phyloP scores from a whole-genome alignment of 2,888 invertebrate genomes.

The Drosophila pseudotalamancana region DNA sequence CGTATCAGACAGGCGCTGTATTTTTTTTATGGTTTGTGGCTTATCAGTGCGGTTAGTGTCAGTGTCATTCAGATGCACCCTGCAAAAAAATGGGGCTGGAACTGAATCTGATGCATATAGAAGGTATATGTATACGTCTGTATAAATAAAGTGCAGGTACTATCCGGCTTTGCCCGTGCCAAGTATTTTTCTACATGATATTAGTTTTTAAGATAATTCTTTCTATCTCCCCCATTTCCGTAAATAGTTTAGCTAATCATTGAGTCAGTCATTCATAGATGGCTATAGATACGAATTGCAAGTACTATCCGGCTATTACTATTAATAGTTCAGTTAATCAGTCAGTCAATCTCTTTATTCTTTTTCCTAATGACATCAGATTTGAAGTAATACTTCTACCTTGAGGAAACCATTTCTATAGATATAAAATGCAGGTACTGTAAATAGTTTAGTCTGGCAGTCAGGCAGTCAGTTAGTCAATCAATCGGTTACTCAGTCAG shows the following conservation, averaged over 20 bases:
- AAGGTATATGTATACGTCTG: background rate
- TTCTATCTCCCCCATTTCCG: too few species aligned
- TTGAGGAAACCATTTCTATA: too few species aligned
- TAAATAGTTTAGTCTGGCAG: background rate
- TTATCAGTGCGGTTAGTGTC: slow-evolving; percentile 63
- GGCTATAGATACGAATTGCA: too few species aligned
- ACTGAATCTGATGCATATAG: slow-evolving; percentile 5
- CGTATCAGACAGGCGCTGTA: slow-evolving; percentile 45
- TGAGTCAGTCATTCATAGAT: background rate
- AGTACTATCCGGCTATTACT: too few species aligned
- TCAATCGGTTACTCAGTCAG: background rate
- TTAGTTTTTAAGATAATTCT: too few species aligned
- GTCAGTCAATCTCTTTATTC: background rate
- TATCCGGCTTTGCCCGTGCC: background rate
- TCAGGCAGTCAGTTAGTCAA: background rate
- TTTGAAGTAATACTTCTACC: too few species aligned
- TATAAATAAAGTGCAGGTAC: background rate
- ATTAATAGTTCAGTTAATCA: background rate
- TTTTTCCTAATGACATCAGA: too few species aligned
- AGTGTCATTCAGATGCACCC: slow-evolving; percentile 63
- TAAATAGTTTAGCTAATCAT: background rate
- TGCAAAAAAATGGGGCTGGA: slow-evolving; percentile 66
- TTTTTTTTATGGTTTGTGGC: slow-evolving; percentile 43
- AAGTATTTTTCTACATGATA: background rate
- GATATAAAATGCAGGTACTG: too few species aligned